These are phyloP conservation scores for Semaprochilodus insignis DNA, from an alignment of 2,797 vertebrate species.

Conservation along the genomic window DNA sequence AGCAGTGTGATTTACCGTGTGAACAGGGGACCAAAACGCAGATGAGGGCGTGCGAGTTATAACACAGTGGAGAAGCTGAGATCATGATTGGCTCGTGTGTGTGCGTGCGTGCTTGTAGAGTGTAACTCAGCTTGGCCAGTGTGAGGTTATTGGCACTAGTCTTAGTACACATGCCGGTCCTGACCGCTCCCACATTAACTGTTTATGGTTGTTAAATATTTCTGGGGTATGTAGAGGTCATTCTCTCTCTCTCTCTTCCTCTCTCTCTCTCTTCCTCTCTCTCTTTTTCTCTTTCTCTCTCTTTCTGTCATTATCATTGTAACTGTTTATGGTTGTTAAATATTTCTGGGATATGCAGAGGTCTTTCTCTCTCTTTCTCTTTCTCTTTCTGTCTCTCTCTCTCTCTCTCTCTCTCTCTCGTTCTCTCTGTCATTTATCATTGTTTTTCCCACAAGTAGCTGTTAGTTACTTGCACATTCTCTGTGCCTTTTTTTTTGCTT, in stretches of 20 bases:
- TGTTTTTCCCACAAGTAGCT: not conserved
- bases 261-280: not conserved
- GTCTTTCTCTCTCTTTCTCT: not conserved
- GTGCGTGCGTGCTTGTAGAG: conserved; percentile 10
- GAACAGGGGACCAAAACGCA: conserved; percentile 4
- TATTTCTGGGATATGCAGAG: conserved; percentile 16
- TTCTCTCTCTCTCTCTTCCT: not conserved
- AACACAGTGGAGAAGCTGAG: conserved; percentile 32
- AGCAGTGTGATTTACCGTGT: conserved; percentile 2
- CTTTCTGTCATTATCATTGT: not conserved
- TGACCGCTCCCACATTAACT: conserved; percentile 22
- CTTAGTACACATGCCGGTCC: conserved; percentile 42
- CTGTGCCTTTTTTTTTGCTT: not conserved
- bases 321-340: conserved; percentile 30
- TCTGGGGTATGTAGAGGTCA: conserved; percentile 12
- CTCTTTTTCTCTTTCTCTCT: not conserved
- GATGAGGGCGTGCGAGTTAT: conserved; percentile 6
- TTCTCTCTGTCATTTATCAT: not conserved
- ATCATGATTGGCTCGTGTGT: conserved; percentile 33
- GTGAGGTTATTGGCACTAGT: conserved; percentile 49
- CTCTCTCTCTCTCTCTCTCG: not conserved
- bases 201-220: conserved; percentile 22
- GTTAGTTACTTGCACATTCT: not conserved
- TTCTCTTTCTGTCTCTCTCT: not conserved
- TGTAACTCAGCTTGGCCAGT: conserved; percentile 31